Base-by-base conservation (phyloP, 1,140 invertebrate genomes). In the Dysdera silvatica region DNA sequence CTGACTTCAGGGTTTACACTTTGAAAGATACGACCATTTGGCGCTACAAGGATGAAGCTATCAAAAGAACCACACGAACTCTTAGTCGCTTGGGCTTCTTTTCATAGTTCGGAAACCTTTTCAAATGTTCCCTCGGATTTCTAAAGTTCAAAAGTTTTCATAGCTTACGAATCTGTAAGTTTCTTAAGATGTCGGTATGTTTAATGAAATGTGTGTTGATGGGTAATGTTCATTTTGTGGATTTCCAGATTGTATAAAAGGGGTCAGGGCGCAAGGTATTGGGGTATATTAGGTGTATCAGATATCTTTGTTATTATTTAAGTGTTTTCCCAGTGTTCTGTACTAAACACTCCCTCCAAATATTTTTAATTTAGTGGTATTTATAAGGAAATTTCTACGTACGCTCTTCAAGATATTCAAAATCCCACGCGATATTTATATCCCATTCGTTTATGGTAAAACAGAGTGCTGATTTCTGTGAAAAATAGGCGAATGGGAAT, bases 11-110 rank as follows among this genome's bases (percentile, higher is more conserved):
- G 24, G 84, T 87, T 70, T 85, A 88, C 66, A 88, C 87, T 24
- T 82, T 91, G 18, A 81, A 87, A 70, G 91, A 95, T 72, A 87
- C 86, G 2, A 88, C 86, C 29, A 88, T 95, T 56, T 94, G 90
- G 90, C 83, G 85, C 67, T 92, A 86, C 77, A 89, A 87, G 72
- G 85, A 88, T 14, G 78, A 84, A 55, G 79, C 93, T 1, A 81
- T 90, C 48, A 73, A 80, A 2, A 78, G 85, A 62, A 84, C 87
- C 0, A 85, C 84, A 14, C 80, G 81, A 26, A 86, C 87, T 2
- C 76, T 92, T 24, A 81, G 80, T 35, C 82, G 78, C 23, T 79
- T 92, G 14, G 87, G 85, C 14, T 91, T 88, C 75, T 88, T 91
- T 53, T 51, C 55, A 4, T 60, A 60, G 28, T 53, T 28, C 18